A percentile compares a stretch with the other conserved stretches of the same genome.
These are phyloP conservation scores for Melanocharis versteri DNA, from an alignment of 2,113 vertebrate species.

Conservation along the genomic window DNA sequence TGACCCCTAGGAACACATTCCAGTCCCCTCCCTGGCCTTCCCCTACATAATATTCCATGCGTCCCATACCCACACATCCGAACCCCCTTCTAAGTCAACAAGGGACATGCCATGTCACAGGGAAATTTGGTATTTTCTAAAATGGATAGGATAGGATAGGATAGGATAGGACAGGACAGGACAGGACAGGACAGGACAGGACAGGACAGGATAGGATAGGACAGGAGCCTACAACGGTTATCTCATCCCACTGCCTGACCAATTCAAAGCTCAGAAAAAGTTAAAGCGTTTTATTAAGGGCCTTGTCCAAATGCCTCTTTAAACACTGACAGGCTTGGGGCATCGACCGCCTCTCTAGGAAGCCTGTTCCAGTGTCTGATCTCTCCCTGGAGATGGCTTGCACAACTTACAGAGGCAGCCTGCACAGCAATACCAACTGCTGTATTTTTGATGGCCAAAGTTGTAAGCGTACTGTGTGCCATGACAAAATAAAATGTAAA, in stretches of 20 bases:
- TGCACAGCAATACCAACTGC: not conserved
- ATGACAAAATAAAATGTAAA: not conserved
- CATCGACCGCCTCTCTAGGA: not conserved
- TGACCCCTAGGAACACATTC: not conserved
- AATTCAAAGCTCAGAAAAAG: not conserved
- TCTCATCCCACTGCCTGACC: not conserved
- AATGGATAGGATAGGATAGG: not conserved
- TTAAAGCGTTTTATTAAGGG: not conserved
- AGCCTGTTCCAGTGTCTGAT: not conserved
- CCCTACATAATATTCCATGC: not conserved
- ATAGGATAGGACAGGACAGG: not conserved
- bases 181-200: not conserved
- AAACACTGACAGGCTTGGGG: not conserved
- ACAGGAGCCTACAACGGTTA: not conserved
- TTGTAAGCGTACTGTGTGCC: not conserved
- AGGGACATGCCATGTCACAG: not conserved
- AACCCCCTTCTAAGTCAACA: not conserved
- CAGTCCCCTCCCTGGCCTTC: not conserved
- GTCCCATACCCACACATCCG: not conserved
- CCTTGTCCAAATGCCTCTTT: not conserved
- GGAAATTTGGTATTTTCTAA: not conserved
- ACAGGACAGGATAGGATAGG: not conserved
- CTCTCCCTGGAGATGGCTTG: not conserved
- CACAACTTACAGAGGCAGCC: not conserved
- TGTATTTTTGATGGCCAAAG: not conserved